Conservation (phyloP, 2,888 invertebrate species). For the Masnerella sp. region DNA sequence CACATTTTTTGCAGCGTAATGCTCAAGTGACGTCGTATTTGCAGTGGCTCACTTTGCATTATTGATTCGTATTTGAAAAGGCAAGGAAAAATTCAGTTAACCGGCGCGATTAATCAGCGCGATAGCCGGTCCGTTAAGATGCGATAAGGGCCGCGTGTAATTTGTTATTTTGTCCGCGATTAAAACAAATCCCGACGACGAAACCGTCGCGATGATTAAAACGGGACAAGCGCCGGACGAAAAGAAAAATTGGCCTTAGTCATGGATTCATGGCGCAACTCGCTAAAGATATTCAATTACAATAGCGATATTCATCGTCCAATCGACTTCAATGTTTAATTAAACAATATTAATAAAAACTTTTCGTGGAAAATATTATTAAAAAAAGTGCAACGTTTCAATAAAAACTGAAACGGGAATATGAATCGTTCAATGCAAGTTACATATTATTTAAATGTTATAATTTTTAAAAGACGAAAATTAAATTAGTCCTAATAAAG, state of each 20-base stretch:
- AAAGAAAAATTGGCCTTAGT: conserved; percentile 34
- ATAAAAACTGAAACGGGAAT: too few relatives aligned
- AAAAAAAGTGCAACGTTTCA: too few relatives aligned
- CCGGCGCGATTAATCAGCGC: conserved; percentile 30
- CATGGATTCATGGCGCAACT: conserved; percentile 4
- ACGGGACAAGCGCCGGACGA: conserved; percentile 6
- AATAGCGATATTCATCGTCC: conserved; percentile 16
- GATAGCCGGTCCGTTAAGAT: conserved; percentile 15
- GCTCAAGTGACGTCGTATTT: conserved; percentile 15
- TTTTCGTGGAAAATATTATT: too few relatives aligned
- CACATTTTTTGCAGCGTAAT: conserved; percentile 1
- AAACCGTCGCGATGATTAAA: conserved; percentile 26
- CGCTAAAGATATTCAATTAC: conserved; percentile 41
- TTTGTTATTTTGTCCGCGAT: conserved; percentile 40
- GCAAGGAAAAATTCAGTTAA: conserved; percentile 40
- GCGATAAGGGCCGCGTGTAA: conserved; percentile 28
- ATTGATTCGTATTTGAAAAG: conserved; percentile 40
- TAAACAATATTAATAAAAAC: too few relatives aligned
- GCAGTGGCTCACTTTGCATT: conserved; percentile 21
- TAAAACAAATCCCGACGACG: conserved; percentile 26
- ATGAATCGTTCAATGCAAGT: too few relatives aligned
- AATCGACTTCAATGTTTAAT: background rate
- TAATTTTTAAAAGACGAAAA: too few relatives aligned
- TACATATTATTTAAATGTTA: too few relatives aligned
- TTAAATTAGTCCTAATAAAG: too few relatives aligned